Percentiles rank a stretch among this genome's conserved stretches.
phyloP scores from a whole-genome alignment of 1,140 invertebrate species.

The Venustaconcha ellipsiformis region DNA sequence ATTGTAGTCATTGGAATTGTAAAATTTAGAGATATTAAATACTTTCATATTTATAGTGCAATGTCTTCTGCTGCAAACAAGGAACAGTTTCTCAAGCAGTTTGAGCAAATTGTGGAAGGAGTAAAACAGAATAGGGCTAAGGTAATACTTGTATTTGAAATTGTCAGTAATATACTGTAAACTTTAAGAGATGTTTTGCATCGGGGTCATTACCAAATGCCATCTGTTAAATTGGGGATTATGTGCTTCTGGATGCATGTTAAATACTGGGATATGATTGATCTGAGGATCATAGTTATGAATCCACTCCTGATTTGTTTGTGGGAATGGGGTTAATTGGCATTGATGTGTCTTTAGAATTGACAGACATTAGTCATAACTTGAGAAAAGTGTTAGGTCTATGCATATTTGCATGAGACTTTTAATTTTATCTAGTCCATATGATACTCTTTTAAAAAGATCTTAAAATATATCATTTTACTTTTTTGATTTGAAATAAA shows the following conservation, averaged over 20 bases:
- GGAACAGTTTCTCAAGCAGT: constrained; percentile 89
- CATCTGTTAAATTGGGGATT: neutral
- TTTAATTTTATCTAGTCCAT: no score
- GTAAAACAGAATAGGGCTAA: constrained; percentile 83
- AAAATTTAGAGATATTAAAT: neutral
- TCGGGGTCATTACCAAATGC: neutral
- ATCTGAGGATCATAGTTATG: neutral
- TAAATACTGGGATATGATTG: neutral
- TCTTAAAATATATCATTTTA: no score
- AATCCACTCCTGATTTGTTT: neutral
- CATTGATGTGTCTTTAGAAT: no score
- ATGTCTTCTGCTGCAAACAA: constrained; percentile 71
- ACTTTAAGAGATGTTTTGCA: neutral
- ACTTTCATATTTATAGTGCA: constrained; percentile 59
- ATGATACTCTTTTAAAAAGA: no score
- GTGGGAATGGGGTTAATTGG: no score
- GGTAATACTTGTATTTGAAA: no score
- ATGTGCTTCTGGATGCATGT: neutral
- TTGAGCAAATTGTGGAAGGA: constrained; percentile 87
- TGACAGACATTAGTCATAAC: no score
- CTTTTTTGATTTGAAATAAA: no score
- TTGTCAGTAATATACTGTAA: neutral
- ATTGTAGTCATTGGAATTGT: no score
- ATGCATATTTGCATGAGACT: no score
- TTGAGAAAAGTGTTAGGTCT: no score